Percentiles rank a stretch among this genome's conserved stretches.
Evolutionary conservation across 2,113 vertebrate genomes (phyloP).

Genomic region (Sinocyclocheilus anophthalmus): DNA sequence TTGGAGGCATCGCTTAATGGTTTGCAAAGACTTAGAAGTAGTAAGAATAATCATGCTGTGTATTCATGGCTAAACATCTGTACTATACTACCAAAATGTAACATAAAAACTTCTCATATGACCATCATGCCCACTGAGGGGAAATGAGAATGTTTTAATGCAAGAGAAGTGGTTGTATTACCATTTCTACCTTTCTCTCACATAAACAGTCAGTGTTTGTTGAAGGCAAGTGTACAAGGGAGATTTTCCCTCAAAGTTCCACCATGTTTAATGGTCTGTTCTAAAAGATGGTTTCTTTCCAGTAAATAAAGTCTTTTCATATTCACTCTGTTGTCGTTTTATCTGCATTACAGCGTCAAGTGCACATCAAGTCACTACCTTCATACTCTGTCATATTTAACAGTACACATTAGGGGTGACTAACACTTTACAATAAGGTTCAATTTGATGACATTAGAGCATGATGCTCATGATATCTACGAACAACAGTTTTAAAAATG

Average conservation of each 20-base stretch:
- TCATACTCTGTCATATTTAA: not conserved
- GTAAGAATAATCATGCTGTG: not conserved
- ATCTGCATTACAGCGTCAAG: not conserved
- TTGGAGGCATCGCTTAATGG: not conserved
- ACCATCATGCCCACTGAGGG: conserved; percentile 5
- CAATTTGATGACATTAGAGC: not conserved
- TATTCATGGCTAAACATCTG: not conserved
- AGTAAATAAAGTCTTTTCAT: conserved; percentile 55
- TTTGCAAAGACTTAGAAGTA: not conserved
- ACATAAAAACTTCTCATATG: not conserved
- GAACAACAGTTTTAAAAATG: not conserved
- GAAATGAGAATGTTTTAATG: conserved; percentile 23
- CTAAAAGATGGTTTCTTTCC: conserved; percentile 17
- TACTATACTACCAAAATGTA: not conserved
- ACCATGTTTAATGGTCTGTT: not conserved
- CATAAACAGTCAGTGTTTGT: conserved; percentile 46
- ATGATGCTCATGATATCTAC: not conserved
- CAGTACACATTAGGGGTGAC: not conserved
- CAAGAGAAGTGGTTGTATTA: conserved; percentile 62
- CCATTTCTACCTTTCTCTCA: conserved; percentile 52
- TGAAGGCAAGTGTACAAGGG: conserved; percentile 32
- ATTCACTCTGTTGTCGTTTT: conserved; percentile 1
- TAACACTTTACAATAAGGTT: not conserved
- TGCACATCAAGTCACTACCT: not conserved
- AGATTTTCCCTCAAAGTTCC: conserved; percentile 28